phyloP scores from a whole-genome alignment of 2,888 invertebrate species.

The Hermaeophaga mercurialis region DNA sequence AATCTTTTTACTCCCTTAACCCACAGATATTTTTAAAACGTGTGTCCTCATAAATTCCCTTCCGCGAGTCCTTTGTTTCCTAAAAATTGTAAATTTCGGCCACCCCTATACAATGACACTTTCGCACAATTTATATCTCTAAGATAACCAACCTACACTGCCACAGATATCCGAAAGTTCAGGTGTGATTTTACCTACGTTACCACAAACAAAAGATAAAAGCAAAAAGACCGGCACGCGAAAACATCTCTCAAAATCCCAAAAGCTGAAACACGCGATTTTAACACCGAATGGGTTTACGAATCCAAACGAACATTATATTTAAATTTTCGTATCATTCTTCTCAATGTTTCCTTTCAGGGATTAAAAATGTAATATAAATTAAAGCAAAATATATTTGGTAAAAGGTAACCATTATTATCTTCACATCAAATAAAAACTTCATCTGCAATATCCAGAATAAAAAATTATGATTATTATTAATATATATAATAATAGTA shows the following conservation, averaged over 20 bases:
- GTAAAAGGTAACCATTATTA: too few relatives aligned
- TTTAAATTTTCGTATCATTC: too few relatives aligned
- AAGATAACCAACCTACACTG: constrained; percentile 1
- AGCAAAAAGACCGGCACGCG: neutral
- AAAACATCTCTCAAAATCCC: neutral
- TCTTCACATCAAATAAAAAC: too few relatives aligned
- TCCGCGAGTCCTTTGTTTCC: constrained; percentile 1
- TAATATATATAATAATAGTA: too few relatives aligned
- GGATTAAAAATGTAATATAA: too few relatives aligned
- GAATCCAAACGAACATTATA: too few relatives aligned
- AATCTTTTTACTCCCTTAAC: neutral
- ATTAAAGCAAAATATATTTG: too few relatives aligned
- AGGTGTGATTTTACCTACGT: constrained; percentile 15
- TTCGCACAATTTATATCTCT: constrained; percentile 1
- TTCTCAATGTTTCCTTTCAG: too few relatives aligned
- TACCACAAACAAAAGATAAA: constrained; percentile 13
- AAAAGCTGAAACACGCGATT: too few relatives aligned
- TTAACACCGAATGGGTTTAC: too few relatives aligned
- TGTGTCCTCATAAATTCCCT: neutral
- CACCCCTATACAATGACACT: constrained; percentile 3
- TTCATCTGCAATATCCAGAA: too few relatives aligned
- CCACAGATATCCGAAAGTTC: neutral
- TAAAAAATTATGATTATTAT: too few relatives aligned
- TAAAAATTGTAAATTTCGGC: constrained; percentile 7
- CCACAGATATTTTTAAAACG: neutral